phyloP scores from a whole-genome alignment of 2,888 invertebrate species.

The Kryphioiulus occultus region DNA sequence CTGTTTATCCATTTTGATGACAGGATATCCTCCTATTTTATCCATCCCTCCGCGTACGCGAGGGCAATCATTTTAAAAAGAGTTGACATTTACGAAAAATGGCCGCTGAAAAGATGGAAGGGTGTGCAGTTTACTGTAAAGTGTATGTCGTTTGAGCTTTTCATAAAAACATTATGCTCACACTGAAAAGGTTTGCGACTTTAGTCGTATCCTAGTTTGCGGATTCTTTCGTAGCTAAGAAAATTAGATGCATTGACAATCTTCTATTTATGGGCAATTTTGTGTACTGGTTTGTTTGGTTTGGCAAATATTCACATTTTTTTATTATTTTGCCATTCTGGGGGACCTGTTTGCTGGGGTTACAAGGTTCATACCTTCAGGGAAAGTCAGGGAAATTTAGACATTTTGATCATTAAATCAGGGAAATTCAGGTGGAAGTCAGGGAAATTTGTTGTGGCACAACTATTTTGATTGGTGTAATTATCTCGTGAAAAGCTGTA shows the following conservation, averaged over 20 bases:
- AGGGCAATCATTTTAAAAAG: not conserved
- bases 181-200: not conserved
- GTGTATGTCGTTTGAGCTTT: not conserved
- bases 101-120: not conserved
- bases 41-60: not conserved
- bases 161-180: not conserved
- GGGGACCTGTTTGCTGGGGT: too few relatives aligned
- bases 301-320: not conserved
- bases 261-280: not conserved
- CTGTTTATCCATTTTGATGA: constrained; percentile 22
- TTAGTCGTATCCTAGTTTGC: not conserved
- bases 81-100: constrained; percentile 33
- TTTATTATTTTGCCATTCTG: too few relatives aligned
- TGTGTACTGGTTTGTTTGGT: not conserved
- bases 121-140: not conserved
- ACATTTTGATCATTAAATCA: too few relatives aligned
- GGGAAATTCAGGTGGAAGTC: too few relatives aligned
- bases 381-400: too few relatives aligned
- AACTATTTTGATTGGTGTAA: too few relatives aligned
- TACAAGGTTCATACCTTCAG: too few relatives aligned
- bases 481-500: too few relatives aligned
- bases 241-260: not conserved
- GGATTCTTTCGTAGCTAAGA: not conserved
- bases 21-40: constrained; percentile 32
- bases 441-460: too few relatives aligned